A percentile compares a stretch with the other conserved stretches of the same genome.
Evolutionary conservation across 2,888 invertebrate species (phyloP).

Genomic region (Scelioninae gen. 2): DNA sequence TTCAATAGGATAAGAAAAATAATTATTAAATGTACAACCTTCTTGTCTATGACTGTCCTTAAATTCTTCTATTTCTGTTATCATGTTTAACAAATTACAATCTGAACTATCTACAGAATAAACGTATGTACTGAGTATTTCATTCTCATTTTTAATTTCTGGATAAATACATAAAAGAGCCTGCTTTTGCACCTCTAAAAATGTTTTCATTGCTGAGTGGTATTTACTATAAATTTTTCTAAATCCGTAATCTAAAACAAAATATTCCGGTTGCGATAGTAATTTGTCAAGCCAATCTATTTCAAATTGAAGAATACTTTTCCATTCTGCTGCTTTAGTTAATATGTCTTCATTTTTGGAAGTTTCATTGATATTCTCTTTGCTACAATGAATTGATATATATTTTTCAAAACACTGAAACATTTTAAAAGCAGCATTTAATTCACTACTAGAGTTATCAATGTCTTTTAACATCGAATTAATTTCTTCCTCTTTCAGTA

Average conservation of each 20-base stretch:
- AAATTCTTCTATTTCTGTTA: conserved; percentile 68
- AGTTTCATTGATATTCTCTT: not conserved
- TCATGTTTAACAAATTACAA: conserved; percentile 66
- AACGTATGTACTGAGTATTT: conserved; percentile 67
- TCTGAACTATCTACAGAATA: conserved; percentile 51
- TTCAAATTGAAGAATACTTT: conserved; percentile 66
- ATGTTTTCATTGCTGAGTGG: conserved; percentile 62
- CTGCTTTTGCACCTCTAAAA: conserved; percentile 66
- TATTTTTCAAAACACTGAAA: conserved; percentile 31
- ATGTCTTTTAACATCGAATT: not conserved
- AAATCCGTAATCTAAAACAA: conserved; percentile 42
- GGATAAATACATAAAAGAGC: conserved; percentile 69
- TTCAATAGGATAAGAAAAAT: conserved; percentile 68
- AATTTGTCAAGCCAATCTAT: conserved; percentile 63
- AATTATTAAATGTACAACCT: conserved; percentile 56
- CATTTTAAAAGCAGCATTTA: conserved; percentile 5
- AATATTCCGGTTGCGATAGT: conserved; percentile 41
- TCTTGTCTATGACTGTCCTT: conserved; percentile 62
- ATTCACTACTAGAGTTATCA: not conserved
- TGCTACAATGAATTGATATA: not conserved
- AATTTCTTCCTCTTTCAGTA: not conserved
- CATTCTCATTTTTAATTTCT: conserved; percentile 67
- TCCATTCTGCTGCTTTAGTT: conserved; percentile 66
- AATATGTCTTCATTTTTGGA: conserved; percentile 49
- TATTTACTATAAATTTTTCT: conserved; percentile 61